Evolutionary conservation across 2,113 vertebrate species (phyloP).

Genomic region (Cyanistes caeruleus): DNA sequence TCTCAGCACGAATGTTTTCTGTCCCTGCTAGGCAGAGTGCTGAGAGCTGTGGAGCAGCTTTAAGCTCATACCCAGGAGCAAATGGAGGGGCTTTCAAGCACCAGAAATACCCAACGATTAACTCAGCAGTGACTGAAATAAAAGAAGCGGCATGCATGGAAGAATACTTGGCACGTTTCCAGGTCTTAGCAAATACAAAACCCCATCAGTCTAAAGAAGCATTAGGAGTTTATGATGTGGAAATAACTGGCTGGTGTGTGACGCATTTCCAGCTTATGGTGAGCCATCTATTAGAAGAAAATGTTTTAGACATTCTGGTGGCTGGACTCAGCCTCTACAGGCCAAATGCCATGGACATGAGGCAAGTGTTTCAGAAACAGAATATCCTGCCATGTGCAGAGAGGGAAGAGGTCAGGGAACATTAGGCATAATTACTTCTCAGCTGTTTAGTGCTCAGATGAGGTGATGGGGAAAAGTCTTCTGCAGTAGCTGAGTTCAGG

Average conservation of each 20-base stretch:
- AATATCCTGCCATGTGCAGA: slow-evolving; percentile 47
- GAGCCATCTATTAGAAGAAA: slow-evolving; percentile 65
- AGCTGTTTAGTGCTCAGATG: slow-evolving; percentile 27
- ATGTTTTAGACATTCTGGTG: slow-evolving; percentile 44
- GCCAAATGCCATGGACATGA: slow-evolving; percentile 59
- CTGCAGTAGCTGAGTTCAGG: background rate
- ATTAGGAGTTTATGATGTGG: slow-evolving; percentile 80
- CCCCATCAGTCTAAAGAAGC: slow-evolving; percentile 72
- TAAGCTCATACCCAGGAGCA: background rate
- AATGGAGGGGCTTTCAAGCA: background rate
- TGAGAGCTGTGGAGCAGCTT: background rate
- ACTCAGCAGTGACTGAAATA: slow-evolving; percentile 3
- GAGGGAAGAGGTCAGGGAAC: slow-evolving; percentile 54
- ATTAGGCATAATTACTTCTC: slow-evolving; percentile 46
- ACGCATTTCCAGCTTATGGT: slow-evolving; percentile 63
- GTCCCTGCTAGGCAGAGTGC: background rate
- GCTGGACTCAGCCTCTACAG: slow-evolving; percentile 53
- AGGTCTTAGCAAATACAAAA: slow-evolving; percentile 62
- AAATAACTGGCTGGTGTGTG: slow-evolving; percentile 75
- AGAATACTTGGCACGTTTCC: slow-evolving; percentile 61
- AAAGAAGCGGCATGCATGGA: background rate
- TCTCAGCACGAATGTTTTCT: background rate
- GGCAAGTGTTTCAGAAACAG: background rate
- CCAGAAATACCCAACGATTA: slow-evolving; percentile 35
- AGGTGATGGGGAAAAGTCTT: slow-evolving; percentile 23